A percentile compares a stretch with the other conserved stretches of the same genome.
These are phyloP conservation scores for Sympetrum striolatum DNA, from an alignment of 2,888 invertebrate genomes.

Conservation along the genomic window DNA sequence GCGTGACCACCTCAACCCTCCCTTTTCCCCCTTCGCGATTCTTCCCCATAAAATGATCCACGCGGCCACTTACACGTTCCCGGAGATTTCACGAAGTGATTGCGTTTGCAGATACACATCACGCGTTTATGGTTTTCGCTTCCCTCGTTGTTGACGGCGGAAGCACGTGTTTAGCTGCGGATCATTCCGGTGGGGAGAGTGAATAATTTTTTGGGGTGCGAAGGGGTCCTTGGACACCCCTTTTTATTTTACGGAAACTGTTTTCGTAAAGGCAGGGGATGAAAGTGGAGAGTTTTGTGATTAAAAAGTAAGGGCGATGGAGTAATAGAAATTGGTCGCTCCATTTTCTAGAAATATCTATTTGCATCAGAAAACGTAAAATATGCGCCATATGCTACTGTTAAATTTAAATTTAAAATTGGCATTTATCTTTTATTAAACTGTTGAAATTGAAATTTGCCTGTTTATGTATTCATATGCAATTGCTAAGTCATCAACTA, in stretches of 20 bases:
- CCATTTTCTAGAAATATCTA: too few relatives aligned
- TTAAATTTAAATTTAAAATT: too few relatives aligned
- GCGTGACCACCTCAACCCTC: neutral
- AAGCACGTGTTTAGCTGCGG: neutral
- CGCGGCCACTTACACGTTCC: slow-evolving; percentile 28
- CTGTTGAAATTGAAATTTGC: too few relatives aligned
- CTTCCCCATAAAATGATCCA: neutral
- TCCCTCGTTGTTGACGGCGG: neutral
- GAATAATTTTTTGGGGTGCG: neutral
- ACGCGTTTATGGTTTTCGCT: neutral
- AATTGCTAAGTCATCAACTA: too few relatives aligned
- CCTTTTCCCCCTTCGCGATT: neutral
- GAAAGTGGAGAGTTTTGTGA: too few relatives aligned
- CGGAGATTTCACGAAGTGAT: slow-evolving; percentile 17
- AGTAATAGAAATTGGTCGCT: too few relatives aligned
- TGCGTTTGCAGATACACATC: neutral
- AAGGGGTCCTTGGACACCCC: neutral
- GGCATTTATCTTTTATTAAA: too few relatives aligned
- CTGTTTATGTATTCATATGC: too few relatives aligned
- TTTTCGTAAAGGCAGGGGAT: neutral
- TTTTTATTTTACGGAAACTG: neutral
- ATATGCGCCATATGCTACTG: too few relatives aligned
- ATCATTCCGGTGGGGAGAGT: too few relatives aligned
- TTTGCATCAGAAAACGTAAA: too few relatives aligned
- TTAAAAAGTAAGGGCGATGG: too few relatives aligned